A percentile compares a stretch with the other conserved stretches of the same genome.
Evolutionary conservation across 2,113 vertebrate genomes (phyloP).

Genomic region (Natator depressus): DNA sequence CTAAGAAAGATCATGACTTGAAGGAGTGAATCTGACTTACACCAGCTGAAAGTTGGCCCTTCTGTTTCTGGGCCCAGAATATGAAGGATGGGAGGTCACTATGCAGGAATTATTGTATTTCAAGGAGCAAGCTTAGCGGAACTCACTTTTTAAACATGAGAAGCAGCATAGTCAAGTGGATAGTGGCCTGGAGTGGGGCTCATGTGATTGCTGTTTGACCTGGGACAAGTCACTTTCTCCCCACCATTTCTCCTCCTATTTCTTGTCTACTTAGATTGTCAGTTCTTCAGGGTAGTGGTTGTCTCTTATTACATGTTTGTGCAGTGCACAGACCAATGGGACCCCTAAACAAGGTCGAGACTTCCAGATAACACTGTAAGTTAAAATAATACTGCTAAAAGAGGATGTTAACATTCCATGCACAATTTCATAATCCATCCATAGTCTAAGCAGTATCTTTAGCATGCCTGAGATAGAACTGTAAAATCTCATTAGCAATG

Average conservation of each 20-base stretch:
- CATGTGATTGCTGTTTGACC: not conserved
- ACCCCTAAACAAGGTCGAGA: not conserved
- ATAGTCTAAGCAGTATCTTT: not conserved
- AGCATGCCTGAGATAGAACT: not conserved
- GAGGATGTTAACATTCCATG: not conserved
- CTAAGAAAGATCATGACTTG: not conserved
- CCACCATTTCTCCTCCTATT: not conserved
- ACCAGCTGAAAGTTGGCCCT: not conserved
- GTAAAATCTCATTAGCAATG: not conserved
- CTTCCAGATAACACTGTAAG: not conserved
- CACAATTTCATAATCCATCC: not conserved
- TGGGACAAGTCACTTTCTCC: not conserved
- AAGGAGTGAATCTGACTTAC: not conserved
- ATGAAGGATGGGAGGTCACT: not conserved
- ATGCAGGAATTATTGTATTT: not conserved
- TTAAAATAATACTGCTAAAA: not conserved
- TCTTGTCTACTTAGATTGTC: not conserved
- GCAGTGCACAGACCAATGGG: fast-evolving
- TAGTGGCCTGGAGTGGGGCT: not conserved
- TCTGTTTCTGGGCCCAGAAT: not conserved
- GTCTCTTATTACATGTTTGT: not conserved
- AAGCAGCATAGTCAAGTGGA: not conserved
- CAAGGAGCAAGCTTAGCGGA: not conserved
- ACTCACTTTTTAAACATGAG: not conserved
- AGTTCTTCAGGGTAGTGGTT: not conserved